These are phyloP conservation scores for Meandrusa payeni DNA, from an alignment of 2,888 invertebrate species.

Conservation along the genomic window DNA sequence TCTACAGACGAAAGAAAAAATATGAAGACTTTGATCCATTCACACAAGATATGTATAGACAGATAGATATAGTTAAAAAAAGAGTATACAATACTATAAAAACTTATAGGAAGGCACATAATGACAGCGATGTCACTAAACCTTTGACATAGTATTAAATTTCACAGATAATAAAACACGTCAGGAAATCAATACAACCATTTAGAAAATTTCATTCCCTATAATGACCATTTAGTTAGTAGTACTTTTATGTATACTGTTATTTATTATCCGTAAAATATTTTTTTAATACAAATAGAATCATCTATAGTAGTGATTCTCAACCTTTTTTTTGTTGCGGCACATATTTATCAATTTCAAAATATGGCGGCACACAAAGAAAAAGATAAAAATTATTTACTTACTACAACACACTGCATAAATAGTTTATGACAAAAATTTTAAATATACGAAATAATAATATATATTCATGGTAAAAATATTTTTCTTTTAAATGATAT, in stretches of 20 bases:
- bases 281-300: no score
- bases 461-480: no score
- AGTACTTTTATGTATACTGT: neutral
- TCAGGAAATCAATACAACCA: no score
- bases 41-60: slow-evolving; percentile 81
- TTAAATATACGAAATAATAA: no score
- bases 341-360: no score
- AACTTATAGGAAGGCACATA: slow-evolving; percentile 37
- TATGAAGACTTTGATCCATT: slow-evolving; percentile 86
- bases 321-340: no score
- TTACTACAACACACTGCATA: no score
- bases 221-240: slow-evolving; percentile 5
- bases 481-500: no score
- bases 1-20: slow-evolving; percentile 85
- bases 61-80: slow-evolving; percentile 40
- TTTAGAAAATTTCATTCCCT: slow-evolving; percentile 1
- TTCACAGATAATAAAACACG: neutral
- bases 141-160: neutral
- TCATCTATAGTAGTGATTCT: no score
- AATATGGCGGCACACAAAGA: no score
- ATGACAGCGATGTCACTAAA: slow-evolving; percentile 16
- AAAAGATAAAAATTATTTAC: no score
- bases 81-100: slow-evolving; percentile 42
- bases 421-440: neutral
- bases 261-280: neutral